Percentiles rank a stretch among this genome's conserved stretches.
phyloP scores from a whole-genome alignment of 2,888 invertebrate genomes.

The Strigamia maritima region DNA sequence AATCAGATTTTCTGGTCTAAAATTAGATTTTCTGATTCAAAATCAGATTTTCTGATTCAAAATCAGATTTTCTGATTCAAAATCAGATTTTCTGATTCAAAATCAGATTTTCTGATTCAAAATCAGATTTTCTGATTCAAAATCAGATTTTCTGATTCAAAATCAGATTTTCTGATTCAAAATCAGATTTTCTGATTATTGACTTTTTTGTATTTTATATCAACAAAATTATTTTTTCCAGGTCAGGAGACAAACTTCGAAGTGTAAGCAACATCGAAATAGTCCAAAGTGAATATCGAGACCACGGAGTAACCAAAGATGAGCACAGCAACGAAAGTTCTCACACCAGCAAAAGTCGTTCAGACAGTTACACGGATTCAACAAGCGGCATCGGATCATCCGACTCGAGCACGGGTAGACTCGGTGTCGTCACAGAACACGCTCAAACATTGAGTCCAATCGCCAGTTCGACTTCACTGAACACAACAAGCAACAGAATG shows the following conservation, averaged over 20 bases:
- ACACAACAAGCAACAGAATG: slow-evolving; percentile 54
- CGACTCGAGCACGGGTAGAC: slow-evolving; percentile 60
- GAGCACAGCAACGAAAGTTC: slow-evolving; percentile 48
- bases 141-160: no score
- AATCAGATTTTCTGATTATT: no score
- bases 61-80: no score
- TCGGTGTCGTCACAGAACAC: slow-evolving; percentile 61
- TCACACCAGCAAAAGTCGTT: slow-evolving; percentile 52
- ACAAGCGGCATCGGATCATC: slow-evolving; percentile 79
- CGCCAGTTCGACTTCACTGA: slow-evolving; percentile 68
- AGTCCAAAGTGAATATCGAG: not conserved
- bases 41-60: no score
- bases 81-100: no score
- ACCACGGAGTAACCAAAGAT: slow-evolving; percentile 37
- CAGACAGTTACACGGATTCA: slow-evolving; percentile 67
- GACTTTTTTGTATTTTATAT: no score
- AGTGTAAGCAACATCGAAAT: slow-evolving; percentile 44
- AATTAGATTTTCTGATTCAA: no score
- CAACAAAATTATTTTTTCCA: no score
- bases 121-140: no score
- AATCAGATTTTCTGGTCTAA: no score
- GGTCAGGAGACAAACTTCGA: slow-evolving; percentile 38
- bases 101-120: no score
- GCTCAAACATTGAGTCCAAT: slow-evolving; percentile 80
- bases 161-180: no score